Conservation (phyloP, 2,888 invertebrate genomes). For the Timema podura region DNA sequence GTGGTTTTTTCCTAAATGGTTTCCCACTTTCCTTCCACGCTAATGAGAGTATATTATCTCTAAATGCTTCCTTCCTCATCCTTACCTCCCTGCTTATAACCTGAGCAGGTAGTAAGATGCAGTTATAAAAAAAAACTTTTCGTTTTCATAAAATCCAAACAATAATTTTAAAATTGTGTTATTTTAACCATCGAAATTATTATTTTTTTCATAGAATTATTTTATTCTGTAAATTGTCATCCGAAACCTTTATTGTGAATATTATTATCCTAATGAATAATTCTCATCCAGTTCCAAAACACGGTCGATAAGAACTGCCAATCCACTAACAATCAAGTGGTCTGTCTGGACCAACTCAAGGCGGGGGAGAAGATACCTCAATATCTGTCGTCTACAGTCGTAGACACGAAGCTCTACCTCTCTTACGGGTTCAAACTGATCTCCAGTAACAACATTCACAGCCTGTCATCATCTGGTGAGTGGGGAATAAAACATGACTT, state of each 20-base stretch:
- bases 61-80: no score
- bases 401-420: conserved; percentile 60
- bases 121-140: no score
- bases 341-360: conserved; percentile 58
- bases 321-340: conserved; percentile 31
- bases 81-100: no score
- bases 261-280: no score
- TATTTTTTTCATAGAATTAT: background rate
- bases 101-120: no score
- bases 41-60: no score
- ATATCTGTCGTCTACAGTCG: conserved; percentile 46
- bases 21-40: no score
- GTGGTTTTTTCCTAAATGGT: no score
- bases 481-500: background rate
- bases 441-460: background rate
- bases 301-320: conserved; percentile 8
- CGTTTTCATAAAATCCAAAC: no score
- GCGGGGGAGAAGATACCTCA: conserved; percentile 51
- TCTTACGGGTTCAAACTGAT: conserved; percentile 55
- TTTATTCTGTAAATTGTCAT: no score
- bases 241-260: no score
- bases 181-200: background rate
- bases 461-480: no score
- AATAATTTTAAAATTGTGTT: background rate
- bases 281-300: conserved; percentile 12